Evolutionary conservation across 1,140 invertebrate genomes (phyloP), one percentile per base, ranked within the genome.

Genomic region (Drusus annulatus): DNA sequence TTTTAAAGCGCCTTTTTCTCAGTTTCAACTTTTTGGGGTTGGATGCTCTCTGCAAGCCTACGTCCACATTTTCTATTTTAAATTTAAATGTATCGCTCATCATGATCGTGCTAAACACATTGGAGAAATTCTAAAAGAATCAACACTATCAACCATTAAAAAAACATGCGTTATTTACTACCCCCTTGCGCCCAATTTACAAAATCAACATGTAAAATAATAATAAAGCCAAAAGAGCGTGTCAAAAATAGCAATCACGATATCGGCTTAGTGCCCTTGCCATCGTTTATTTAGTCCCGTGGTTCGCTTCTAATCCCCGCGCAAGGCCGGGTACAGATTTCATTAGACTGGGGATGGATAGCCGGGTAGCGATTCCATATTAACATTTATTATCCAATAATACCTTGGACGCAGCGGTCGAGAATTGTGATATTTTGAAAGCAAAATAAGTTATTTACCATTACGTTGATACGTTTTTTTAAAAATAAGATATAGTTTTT

Each of bases 361-460:
- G 63, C 62, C 78, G 75, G 76, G 45, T 71, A 78, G 78, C 74
- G 81, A 82, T 82, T 82, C 80, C 74, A 56, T 80, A 82, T 80
- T 82, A 80, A 82, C 81, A 82, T 82, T 82, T 82, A 80, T 80
- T 82, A 82, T 82, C 81, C 78, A 31, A 69, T 82, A 80, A 82
- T 82, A 80, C 76, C 75, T 82, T 51, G 4, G 1, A 8, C 5
- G 36, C 45, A 25, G 68, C 5, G 50, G 50, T 52, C 0, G 19
- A 2, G 50, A 51, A 71, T 45, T 15, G 36, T 13, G 7, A 17
- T 17, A n/a, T n/a, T n/a, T n/a, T n/a, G n/a, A n/a, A n/a, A n/a
- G n/a, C n/a, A n/a, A n/a, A n/a, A n/a, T n/a, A n/a, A n/a, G n/a
- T n/a, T n/a, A n/a, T n/a, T n/a, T n/a, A n/a, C n/a, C n/a, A n/a